phyloP scores from a whole-genome alignment of 2,888 invertebrate genomes.

The Cryptocephalus primarius region DNA sequence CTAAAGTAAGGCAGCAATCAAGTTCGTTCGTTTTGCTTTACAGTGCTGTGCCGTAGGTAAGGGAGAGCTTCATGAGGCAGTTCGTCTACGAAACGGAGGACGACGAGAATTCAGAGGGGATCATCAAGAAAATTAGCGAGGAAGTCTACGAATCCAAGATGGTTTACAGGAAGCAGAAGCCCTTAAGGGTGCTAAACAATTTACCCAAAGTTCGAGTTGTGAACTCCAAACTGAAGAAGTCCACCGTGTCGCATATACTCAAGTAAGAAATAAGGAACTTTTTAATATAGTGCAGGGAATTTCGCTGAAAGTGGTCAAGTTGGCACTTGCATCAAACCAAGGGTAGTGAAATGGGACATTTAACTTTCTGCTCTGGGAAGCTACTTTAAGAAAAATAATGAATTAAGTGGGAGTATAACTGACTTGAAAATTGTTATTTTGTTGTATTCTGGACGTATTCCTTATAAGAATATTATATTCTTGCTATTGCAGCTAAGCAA shows the following conservation, averaged over 20 bases:
- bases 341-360: too few relatives aligned
- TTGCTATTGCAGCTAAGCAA: too few relatives aligned
- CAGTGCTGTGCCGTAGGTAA: conserved; percentile 47
- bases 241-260: conserved; percentile 78
- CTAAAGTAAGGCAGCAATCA: conserved; percentile 50
- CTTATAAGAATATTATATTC: too few relatives aligned
- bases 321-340: too few relatives aligned
- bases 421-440: too few relatives aligned
- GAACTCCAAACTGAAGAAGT: conserved; percentile 65
- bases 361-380: too few relatives aligned
- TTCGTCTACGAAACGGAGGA: conserved; percentile 85
- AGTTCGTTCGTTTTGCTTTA: too few relatives aligned
- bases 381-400: too few relatives aligned
- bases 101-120: conserved; percentile 56
- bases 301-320: too few relatives aligned
- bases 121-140: conserved; percentile 41
- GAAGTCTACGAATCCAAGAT: conserved; percentile 64
- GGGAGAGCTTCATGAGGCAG: conserved; percentile 98
- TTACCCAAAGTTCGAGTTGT: conserved; percentile 75
- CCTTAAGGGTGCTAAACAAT: conserved; percentile 69
- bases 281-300: neutral
- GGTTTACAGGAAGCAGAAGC: conserved; percentile 73
- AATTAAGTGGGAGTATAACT: too few relatives aligned
- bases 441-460: too few relatives aligned
- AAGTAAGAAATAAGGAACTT: conserved; percentile 56